Evolutionary conservation across 2,113 vertebrate genomes (phyloP).

Genomic region (Heterotilapia buettikoferi): DNA sequence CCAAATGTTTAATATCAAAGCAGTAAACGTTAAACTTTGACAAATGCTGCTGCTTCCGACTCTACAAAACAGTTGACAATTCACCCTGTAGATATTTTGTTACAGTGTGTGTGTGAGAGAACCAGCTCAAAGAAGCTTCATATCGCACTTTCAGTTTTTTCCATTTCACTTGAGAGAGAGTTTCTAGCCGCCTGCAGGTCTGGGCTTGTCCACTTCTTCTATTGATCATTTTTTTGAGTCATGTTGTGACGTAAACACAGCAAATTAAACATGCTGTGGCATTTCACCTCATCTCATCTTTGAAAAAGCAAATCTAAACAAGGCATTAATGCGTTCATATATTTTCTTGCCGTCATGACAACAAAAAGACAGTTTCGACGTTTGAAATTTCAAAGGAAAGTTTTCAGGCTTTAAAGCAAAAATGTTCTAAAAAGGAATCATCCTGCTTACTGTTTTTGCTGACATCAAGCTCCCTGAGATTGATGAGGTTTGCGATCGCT

Average conservation of each 20-base stretch:
- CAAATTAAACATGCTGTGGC: background rate
- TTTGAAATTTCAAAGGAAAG: background rate
- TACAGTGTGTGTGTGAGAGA: background rate
- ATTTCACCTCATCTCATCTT: background rate
- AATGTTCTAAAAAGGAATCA: background rate
- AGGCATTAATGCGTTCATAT: background rate
- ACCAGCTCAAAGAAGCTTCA: background rate
- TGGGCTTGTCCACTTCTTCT: background rate
- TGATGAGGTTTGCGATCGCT: constrained; percentile 96
- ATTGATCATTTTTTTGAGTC: background rate
- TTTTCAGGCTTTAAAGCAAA: background rate
- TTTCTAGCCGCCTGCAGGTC: background rate
- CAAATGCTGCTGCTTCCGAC: background rate
- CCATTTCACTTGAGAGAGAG: background rate
- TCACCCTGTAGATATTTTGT: background rate
- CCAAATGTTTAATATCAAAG: background rate
- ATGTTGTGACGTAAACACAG: background rate
- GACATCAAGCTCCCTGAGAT: constrained; percentile 98
- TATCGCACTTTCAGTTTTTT: background rate
- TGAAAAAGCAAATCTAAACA: background rate
- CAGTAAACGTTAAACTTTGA: background rate
- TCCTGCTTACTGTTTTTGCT: constrained; percentile 97
- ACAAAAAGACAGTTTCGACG: background rate
- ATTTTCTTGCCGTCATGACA: background rate
- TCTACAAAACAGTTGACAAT: background rate